A percentile compares a stretch with the other conserved stretches of the same genome.
Evolutionary conservation across 2,797 vertebrate species (phyloP).

Genomic region (Anableps anableps): DNA sequence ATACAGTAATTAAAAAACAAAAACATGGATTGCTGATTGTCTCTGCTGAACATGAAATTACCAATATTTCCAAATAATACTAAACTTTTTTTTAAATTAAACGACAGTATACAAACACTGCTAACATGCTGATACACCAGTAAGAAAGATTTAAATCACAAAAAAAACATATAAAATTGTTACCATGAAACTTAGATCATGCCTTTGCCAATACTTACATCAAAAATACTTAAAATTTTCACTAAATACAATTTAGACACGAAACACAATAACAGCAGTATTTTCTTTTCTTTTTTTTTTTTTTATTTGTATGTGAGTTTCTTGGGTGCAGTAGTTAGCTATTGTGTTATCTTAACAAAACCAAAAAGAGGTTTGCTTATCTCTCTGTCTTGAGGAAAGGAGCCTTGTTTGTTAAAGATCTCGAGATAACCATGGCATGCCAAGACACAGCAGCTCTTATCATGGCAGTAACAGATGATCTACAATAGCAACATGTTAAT

Average conservation of each 20-base stretch:
- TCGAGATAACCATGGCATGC: neutral
- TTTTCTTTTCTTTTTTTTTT: constrained; percentile 1
- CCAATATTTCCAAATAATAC: neutral
- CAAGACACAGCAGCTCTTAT: neutral
- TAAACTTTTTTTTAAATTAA: neutral
- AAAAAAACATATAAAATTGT: no score
- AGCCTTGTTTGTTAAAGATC: neutral
- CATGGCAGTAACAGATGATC: neutral
- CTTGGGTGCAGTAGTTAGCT: neutral
- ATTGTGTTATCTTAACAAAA: neutral
- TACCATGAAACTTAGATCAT: neutral
- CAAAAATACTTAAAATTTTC: neutral
- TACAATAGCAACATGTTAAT: neutral
- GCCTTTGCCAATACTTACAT: neutral
- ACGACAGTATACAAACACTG: neutral
- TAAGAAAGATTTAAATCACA: neutral
- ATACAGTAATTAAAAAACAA: neutral
- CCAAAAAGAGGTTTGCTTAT: neutral
- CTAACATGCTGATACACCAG: neutral
- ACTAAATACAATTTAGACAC: neutral
- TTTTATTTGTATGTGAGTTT: neutral
- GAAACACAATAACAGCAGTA: neutral
- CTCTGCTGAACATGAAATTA: neutral
- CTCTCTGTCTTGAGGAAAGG: neutral
- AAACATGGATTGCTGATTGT: neutral